A percentile compares a stretch with the other conserved stretches of the same genome.
Evolutionary conservation across 2,888 invertebrate genomes (phyloP).

Genomic region (Xestia sexstrigata): DNA sequence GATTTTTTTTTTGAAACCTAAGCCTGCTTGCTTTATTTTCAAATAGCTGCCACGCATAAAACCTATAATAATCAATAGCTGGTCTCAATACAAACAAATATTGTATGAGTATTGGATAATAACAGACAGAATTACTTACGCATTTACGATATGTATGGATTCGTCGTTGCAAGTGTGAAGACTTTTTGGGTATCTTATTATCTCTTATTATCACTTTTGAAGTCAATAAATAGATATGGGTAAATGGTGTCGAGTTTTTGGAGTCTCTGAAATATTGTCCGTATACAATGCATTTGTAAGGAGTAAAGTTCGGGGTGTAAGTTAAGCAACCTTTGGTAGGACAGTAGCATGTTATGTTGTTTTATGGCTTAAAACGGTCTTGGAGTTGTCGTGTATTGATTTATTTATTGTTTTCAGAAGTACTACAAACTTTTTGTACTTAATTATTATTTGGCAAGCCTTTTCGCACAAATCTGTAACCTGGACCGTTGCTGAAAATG

Average conservation of each 20-base stretch:
- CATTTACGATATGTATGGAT: background rate
- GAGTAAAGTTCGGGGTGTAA: background rate
- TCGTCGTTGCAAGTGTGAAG: background rate
- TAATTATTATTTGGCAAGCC: background rate
- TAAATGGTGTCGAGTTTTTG: slow-evolving; percentile 15
- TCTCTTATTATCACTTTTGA: slow-evolving; percentile 19
- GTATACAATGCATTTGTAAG: slow-evolving; percentile 4
- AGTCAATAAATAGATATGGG: slow-evolving; percentile 12
- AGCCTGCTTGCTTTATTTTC: too few relatives aligned
- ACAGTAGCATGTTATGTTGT: background rate
- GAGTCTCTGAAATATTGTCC: slow-evolving; percentile 2
- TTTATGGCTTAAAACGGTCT: background rate
- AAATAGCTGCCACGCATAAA: too few relatives aligned
- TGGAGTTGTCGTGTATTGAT: background rate
- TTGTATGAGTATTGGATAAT: background rate
- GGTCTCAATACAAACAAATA: background rate
- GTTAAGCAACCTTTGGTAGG: background rate
- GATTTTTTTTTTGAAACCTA: too few relatives aligned
- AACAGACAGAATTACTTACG: background rate
- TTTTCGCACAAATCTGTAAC: background rate
- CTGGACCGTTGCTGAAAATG: background rate
- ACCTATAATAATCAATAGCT: too few relatives aligned
- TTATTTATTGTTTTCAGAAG: background rate
- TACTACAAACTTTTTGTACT: background rate
- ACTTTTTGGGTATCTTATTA: slow-evolving; percentile 31